Percentiles rank a stretch among this genome's conserved stretches.
Evolutionary conservation across 2,888 invertebrate genomes (phyloP).

Genomic region (Chloroclystis v-ata): DNA sequence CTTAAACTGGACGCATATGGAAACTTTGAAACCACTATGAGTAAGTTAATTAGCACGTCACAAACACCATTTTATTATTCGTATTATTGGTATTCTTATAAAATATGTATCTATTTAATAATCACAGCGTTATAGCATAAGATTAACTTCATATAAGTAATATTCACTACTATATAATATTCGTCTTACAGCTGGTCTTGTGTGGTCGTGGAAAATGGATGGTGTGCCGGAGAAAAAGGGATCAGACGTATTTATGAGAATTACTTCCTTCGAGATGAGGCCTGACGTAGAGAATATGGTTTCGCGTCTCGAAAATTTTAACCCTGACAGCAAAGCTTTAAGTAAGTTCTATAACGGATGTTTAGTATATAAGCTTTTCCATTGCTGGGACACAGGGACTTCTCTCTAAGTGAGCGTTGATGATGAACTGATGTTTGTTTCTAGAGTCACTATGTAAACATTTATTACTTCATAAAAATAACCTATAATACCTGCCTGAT

Average conservation of each 20-base stretch:
- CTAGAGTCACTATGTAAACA: too few species aligned
- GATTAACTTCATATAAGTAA: neutral
- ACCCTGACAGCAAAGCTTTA: conserved; percentile 68
- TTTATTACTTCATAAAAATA: too few species aligned
- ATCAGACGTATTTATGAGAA: conserved; percentile 73
- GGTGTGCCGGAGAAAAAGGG: conserved; percentile 77
- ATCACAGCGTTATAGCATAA: too few species aligned
- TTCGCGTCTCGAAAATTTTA: conserved; percentile 79
- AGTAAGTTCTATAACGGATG: conserved; percentile 80
- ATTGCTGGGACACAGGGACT: too few species aligned
- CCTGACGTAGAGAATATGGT: conserved; percentile 82
- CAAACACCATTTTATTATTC: neutral
- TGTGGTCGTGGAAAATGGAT: conserved; percentile 75
- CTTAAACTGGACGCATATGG: conserved; percentile 80
- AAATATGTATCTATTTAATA: too few species aligned
- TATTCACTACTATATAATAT: neutral
- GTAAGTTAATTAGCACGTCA: conserved; percentile 56
- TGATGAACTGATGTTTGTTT: too few species aligned
- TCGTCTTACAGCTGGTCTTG: conserved; percentile 70
- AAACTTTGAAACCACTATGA: conserved; percentile 77
- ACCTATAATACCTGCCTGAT: too few species aligned
- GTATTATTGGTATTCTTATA: too few species aligned
- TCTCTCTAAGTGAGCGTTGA: too few species aligned
- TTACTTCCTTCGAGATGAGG: conserved; percentile 79
- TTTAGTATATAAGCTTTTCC: too few species aligned